Base-by-base conservation (phyloP, 64 coral and sea anemone genomes). In the Montipora cactus region DNA sequence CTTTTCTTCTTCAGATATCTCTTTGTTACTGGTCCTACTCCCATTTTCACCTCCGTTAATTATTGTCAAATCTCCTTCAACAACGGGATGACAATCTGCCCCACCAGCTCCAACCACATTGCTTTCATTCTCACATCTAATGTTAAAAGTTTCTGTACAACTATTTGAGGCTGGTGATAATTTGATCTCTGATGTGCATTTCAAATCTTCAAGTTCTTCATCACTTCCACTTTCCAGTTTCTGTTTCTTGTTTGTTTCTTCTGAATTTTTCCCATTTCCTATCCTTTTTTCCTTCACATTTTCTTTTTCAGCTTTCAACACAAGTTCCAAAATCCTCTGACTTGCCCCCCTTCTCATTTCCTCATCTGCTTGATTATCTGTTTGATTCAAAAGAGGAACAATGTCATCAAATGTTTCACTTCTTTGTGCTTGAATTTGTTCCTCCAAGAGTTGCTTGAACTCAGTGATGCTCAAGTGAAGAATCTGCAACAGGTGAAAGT, bases 361-460 rank as follows among this genome's bases (percentile, higher is more conserved):
- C 14, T 86, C 82, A 16, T 86, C 62, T 5, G 18, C 7, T 21
- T 71, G 66, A 86, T 86, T 28, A 15, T 86, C 62, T 5, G 18
- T 16, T 21, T 71, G 66, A 86, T 86, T 28, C 19, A 86, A 50
- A 1, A 44, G 53, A 68, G 90, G 72, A n/a, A 14, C 75, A 53
- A 94, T 94, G n/a, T 94, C 93, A 13, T 94, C 71, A 90, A 94
- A 94, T 76, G 83, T 88, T 84, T 72, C 59, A 20, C 79, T 94
- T 53, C 59, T 51, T 55, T 69, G 46, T 47, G 76, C 49, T 44
- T 83, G 58, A 8, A 44, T 53, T 77, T 58, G 21, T 44, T 94
- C 71, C 7, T 79, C 76, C 8, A 94, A 21, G 14, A 94, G 87
- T 83, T 94, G 53, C 15, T 67, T 62, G 47, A 94, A 76, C 53